Percentiles rank a stretch among this genome's conserved stretches.
phyloP scores from a whole-genome alignment of 2,888 invertebrate species.

The Helleia helle region DNA sequence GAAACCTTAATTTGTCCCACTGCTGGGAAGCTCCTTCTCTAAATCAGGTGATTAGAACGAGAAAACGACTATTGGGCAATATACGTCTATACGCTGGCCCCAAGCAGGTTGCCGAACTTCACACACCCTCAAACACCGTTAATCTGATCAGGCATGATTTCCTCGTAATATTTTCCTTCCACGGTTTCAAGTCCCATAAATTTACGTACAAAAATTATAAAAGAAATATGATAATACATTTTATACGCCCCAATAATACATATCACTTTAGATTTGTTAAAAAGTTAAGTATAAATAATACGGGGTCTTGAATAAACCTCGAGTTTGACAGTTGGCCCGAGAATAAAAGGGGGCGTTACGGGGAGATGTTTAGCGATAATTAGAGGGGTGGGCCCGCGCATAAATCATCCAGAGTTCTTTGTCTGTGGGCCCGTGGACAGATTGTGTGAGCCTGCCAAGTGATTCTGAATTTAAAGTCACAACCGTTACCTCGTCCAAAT shows the following conservation, averaged over 20 bases:
- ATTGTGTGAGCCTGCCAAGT: constrained; percentile 9
- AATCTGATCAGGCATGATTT: too few species aligned
- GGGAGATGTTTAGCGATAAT: constrained; percentile 22
- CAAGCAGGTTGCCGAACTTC: too few species aligned
- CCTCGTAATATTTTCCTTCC: too few species aligned
- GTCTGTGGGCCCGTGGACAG: constrained; percentile 15
- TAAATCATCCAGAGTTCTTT: constrained; percentile 20
- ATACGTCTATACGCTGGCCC: too few species aligned
- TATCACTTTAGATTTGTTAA: not conserved
- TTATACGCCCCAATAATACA: not conserved
- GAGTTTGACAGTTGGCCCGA: constrained; percentile 14
- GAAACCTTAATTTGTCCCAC: too few species aligned
- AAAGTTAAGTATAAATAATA: constrained; percentile 8
- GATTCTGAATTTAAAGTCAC: constrained; percentile 8
- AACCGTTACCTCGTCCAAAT: constrained; percentile 5
- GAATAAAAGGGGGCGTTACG: constrained; percentile 9
- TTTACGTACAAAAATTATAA: not conserved
- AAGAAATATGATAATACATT: not conserved
- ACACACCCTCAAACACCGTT: too few species aligned
- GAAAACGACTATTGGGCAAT: too few species aligned
- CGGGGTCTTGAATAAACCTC: constrained; percentile 10
- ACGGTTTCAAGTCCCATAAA: too few species aligned
- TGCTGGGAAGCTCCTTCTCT: too few species aligned
- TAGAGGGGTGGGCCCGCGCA: constrained; percentile 20
- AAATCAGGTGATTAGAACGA: too few species aligned